Evolutionary conservation across 2,888 invertebrate species (phyloP).

Genomic region (Mylabris sibirica): DNA sequence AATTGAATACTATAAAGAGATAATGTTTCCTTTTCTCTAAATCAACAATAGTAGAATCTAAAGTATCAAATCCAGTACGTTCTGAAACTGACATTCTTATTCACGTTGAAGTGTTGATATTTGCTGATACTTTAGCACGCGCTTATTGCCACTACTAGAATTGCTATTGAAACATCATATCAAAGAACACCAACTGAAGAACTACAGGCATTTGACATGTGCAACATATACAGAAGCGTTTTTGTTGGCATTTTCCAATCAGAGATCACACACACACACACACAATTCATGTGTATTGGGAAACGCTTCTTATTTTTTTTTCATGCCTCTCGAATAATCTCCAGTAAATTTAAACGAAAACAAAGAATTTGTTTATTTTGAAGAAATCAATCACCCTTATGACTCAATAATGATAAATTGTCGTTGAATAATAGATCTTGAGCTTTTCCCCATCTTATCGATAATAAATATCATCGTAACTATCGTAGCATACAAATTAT

Average conservation of each 20-base stretch:
- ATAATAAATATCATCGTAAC: conserved; percentile 34
- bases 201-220: conserved; percentile 28
- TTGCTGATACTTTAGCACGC: conserved; percentile 28
- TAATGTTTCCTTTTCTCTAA: neutral
- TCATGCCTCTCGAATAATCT: too few species aligned
- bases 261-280: conserved; percentile 16
- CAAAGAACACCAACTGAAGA: conserved; percentile 26
- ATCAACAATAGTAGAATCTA: neutral
- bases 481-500: neutral
- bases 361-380: neutral
- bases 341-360: neutral
- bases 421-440: conserved; percentile 34
- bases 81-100: conserved; percentile 25
- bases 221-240: conserved; percentile 5
- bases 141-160: conserved; percentile 29
- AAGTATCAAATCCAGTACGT: conserved; percentile 22
- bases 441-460: conserved; percentile 34
- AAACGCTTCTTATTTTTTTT: too few species aligned
- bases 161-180: conserved; percentile 20
- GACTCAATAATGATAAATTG: conserved; percentile 39
- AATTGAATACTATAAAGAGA: too few species aligned
- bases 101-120: conserved; percentile 16
- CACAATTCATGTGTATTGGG: too few species aligned
- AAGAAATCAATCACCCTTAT: conserved; percentile 14
- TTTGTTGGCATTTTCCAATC: conserved; percentile 10